A percentile compares a stretch with the other conserved stretches of the same genome.
phyloP scores from a whole-genome alignment of 2,113 vertebrate genomes.

The Microtus richardsoni region DNA sequence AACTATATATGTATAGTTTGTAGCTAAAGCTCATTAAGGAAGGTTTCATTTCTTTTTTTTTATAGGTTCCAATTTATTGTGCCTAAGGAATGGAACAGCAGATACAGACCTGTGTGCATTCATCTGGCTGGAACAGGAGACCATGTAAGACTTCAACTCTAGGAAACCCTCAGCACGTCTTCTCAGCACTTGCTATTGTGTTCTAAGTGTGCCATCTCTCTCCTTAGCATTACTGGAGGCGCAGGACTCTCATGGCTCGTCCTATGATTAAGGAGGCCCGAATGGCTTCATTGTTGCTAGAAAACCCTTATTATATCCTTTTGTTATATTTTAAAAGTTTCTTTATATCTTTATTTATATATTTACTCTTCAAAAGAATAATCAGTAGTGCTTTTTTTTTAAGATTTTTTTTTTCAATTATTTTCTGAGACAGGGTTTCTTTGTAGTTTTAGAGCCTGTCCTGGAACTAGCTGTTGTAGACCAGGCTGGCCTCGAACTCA shows the following conservation, averaged over 20 bases:
- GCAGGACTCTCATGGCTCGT: constrained; percentile 95
- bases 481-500: too few species aligned
- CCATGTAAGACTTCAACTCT: constrained; percentile 89
- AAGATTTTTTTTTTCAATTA: background rate
- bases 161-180: background rate
- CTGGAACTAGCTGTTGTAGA: too few species aligned
- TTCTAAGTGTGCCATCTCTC: constrained; percentile 45
- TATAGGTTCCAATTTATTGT: constrained; percentile 96
- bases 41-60: constrained; percentile 43
- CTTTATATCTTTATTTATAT: background rate
- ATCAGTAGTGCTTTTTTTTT: background rate
- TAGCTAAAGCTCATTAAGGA: constrained; percentile 24
- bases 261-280: constrained; percentile 98
- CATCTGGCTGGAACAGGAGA: constrained; percentile 98
- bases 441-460: too few species aligned
- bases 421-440: too few species aligned
- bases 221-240: constrained; percentile 95
- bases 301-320: constrained; percentile 99
- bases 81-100: constrained; percentile 94
- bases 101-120: constrained; percentile 95
- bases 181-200: background rate
- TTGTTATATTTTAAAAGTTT: constrained; percentile 49
- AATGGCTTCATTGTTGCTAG: constrained; percentile 96
- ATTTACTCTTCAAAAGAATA: constrained; percentile 50
- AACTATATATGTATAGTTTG: background rate